Percentiles rank a stretch among this genome's conserved stretches.
Conservation (phyloP, 2,888 invertebrate genomes). For the Eristalis arbustorum region DNA sequence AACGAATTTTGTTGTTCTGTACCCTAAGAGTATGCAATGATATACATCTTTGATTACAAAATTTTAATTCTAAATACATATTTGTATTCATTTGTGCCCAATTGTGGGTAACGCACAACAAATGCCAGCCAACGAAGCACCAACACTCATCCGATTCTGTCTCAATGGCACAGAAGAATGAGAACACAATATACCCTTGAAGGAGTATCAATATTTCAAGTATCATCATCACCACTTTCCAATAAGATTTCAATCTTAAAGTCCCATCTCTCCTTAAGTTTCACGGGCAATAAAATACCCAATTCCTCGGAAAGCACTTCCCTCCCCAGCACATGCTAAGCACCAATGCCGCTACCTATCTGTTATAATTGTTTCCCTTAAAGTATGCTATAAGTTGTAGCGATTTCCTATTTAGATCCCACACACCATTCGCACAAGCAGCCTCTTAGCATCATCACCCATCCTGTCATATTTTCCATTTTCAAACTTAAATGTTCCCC, state of each 20-base stretch:
- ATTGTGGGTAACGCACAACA: neutral
- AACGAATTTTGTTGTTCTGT: neutral
- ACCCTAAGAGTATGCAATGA: neutral
- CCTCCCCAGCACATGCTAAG: neutral
- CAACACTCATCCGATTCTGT: neutral
- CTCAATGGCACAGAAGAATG: neutral
- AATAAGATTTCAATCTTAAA: neutral
- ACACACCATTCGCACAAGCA: neutral
- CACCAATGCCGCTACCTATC: neutral
- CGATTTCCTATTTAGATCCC: neutral
- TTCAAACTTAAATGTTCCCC: neutral
- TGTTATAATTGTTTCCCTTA: neutral
- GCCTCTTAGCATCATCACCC: neutral
- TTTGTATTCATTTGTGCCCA: neutral
- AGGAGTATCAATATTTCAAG: conserved; percentile 14
- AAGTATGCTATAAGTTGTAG: conserved; percentile 15
- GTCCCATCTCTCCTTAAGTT: neutral
- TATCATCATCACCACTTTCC: neutral
- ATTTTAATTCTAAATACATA: neutral
- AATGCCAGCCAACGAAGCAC: neutral
- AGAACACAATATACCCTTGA: conserved; percentile 14
- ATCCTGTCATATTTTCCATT: neutral
- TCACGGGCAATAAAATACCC: conserved; percentile 5
- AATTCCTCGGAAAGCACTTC: neutral
- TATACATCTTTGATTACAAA: no score